Evolutionary conservation across 2,888 invertebrate species (phyloP).

Genomic region (Geophilus truncorum): DNA sequence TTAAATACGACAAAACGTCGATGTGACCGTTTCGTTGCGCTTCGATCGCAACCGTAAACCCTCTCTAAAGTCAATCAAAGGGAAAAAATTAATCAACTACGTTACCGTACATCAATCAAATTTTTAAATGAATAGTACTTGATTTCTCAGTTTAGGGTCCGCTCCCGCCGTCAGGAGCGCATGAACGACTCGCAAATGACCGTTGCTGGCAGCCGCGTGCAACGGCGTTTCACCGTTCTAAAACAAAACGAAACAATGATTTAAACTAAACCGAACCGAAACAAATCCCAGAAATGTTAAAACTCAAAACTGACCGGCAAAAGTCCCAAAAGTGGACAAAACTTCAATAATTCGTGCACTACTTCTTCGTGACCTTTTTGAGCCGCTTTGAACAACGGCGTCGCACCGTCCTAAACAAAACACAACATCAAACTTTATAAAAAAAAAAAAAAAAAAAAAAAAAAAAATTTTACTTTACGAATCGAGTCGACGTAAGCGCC

Average conservation of each 20-base stretch:
- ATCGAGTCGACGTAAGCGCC: constrained; percentile 75
- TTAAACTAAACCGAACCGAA: neutral
- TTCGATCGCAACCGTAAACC: neutral
- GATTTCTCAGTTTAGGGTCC: constrained; percentile 63
- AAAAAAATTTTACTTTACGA: constrained; percentile 73
- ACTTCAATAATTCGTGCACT: constrained; percentile 73
- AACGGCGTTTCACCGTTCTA: constrained; percentile 89
- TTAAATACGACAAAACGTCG: neutral
- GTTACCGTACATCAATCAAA: too few relatives aligned
- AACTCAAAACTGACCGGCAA: constrained; percentile 61
- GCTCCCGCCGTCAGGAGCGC: constrained; percentile 66
- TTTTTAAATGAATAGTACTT: constrained; percentile 51
- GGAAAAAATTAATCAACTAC: neutral
- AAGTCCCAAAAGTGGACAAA: constrained; percentile 72
- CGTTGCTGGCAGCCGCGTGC: constrained; percentile 86
- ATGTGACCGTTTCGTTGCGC: neutral
- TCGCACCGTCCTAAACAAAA: constrained; percentile 79
- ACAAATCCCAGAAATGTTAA: neutral
- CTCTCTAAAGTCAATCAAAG: neutral
- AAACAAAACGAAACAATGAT: neutral
- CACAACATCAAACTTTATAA: neutral
- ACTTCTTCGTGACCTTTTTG: constrained; percentile 90
- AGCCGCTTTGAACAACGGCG: constrained; percentile 87
- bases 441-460: too few relatives aligned
- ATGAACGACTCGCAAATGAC: constrained; percentile 72